These are phyloP conservation scores for Paramuricea clavata DNA, from an alignment of 92 coral and sea anemone species.

Conservation along the genomic window DNA sequence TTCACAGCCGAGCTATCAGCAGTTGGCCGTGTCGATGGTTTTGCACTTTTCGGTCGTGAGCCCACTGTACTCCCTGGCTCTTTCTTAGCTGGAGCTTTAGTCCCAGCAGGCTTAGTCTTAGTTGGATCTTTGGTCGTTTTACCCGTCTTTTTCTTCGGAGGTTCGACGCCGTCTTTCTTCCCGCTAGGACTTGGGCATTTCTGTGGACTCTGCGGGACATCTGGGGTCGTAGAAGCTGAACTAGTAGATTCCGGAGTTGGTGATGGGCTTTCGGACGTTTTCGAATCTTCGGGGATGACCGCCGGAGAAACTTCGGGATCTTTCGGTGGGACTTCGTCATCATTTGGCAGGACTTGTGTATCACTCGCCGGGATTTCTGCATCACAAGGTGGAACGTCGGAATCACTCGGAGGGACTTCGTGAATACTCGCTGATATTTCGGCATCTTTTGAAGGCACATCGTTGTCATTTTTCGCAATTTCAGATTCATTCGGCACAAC, in stretches of 20 bases:
- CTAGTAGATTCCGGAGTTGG: not conserved
- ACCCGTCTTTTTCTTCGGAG: conserved; percentile 34
- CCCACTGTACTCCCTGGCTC: not conserved
- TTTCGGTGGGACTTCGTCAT: not conserved
- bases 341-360: not conserved
- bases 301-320: conserved; percentile 1
- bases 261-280: conserved; percentile 11
- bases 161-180: conserved; percentile 12
- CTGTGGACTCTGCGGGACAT: conserved; percentile 16
- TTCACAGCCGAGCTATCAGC: conserved; percentile 1
- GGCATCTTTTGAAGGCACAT: not conserved
- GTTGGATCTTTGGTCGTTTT: conserved; percentile 21
- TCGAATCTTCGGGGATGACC: not conserved
- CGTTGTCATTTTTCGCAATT: not conserved
- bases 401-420: not conserved
- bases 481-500: not conserved
- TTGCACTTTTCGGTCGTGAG: conserved; percentile 23
- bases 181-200: not conserved
- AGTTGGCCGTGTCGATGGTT: conserved; percentile 18
- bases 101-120: conserved; percentile 15
- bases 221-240: conserved; percentile 8
- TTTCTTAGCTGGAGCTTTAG: conserved; percentile 13
- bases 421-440: not conserved
- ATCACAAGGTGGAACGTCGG: not conserved
- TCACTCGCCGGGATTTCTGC: not conserved